Conservation (phyloP, 2,113 vertebrate genomes). For the Nematolebias whitei region DNA sequence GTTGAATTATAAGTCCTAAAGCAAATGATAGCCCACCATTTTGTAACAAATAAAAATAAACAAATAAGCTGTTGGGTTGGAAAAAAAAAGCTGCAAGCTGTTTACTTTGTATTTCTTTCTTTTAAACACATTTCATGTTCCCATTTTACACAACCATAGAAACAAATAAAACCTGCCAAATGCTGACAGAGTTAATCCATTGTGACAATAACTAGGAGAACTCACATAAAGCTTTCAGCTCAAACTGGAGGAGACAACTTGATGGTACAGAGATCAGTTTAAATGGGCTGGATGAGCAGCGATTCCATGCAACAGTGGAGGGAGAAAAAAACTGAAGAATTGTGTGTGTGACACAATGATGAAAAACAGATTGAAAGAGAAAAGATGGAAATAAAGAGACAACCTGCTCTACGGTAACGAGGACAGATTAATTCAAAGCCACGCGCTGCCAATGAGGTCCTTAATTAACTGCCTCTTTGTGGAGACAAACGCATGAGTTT, state of each 20-base stretch:
- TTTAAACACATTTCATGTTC: not conserved
- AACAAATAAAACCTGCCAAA: conserved; percentile 3
- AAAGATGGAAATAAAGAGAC: conserved; percentile 52
- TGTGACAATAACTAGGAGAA: conserved; percentile 30
- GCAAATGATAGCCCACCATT: not conserved
- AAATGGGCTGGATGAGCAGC: conserved; percentile 28
- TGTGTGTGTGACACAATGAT: not conserved
- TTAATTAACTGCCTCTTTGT: conserved; percentile 56
- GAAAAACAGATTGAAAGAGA: conserved; percentile 32
- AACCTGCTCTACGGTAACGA: conserved; percentile 49
- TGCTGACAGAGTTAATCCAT: conserved; percentile 22
- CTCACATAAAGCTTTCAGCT: conserved; percentile 41
- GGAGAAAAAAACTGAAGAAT: not conserved
- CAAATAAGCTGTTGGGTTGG: too few species aligned
- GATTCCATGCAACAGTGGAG: conserved; percentile 1
- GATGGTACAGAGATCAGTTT: conserved; percentile 46
- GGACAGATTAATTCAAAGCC: conserved; percentile 53
- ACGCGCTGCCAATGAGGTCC: conserved; percentile 21
- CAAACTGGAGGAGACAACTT: conserved; percentile 42
- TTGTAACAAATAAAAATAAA: not conserved
- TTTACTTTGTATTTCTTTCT: conserved; percentile 7
- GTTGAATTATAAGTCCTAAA: not conserved
- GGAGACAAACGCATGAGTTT: conserved; percentile 39
- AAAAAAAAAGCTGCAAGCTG: not conserved
- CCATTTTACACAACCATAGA: not conserved